These are phyloP conservation scores for Rallus crepitans DNA, from an alignment of 2,797 vertebrate genomes.

Conservation along the genomic window DNA sequence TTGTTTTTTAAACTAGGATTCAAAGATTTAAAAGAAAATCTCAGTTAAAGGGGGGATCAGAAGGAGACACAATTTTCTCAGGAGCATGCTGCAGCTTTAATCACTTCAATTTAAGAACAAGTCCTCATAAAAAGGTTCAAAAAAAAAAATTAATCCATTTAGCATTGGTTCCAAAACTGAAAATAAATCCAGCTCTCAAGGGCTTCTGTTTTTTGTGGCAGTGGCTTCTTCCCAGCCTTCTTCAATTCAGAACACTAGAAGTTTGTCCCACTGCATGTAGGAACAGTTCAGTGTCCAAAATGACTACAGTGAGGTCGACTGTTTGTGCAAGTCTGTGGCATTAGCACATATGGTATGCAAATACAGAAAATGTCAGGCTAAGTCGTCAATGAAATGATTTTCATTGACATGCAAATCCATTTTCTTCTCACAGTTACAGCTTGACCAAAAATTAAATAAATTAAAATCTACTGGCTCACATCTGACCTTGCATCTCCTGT, in stretches of 20 bases:
- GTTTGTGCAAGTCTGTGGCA: not conserved
- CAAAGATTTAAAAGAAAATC: slow-evolving; percentile 46
- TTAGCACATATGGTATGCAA: not conserved
- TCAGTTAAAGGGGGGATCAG: slow-evolving; percentile 29
- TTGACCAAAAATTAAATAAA: not conserved
- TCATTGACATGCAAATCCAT: not conserved
- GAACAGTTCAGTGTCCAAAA: not conserved
- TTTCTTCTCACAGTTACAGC: not conserved
- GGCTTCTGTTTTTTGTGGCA: not conserved
- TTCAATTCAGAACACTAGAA: not conserved
- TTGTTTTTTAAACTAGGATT: slow-evolving; percentile 48
- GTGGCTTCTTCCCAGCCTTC: not conserved
- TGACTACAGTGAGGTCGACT: not conserved
- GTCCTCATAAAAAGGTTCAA: slow-evolving; percentile 36
- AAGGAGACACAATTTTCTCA: not conserved
- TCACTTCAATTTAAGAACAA: slow-evolving; percentile 55
- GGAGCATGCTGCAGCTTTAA: slow-evolving; percentile 41
- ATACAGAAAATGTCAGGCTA: not conserved
- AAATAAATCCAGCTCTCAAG: slow-evolving; percentile 32
- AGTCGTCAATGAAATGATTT: not conserved
- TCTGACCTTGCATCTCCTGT: not conserved
- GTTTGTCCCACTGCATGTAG: not conserved
- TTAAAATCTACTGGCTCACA: not conserved
- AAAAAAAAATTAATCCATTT: slow-evolving; percentile 51
- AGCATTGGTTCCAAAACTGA: slow-evolving; percentile 14